Base-by-base conservation (phyloP, 2,113 vertebrate genomes). In the Paracanthobrama guichenoti region DNA sequence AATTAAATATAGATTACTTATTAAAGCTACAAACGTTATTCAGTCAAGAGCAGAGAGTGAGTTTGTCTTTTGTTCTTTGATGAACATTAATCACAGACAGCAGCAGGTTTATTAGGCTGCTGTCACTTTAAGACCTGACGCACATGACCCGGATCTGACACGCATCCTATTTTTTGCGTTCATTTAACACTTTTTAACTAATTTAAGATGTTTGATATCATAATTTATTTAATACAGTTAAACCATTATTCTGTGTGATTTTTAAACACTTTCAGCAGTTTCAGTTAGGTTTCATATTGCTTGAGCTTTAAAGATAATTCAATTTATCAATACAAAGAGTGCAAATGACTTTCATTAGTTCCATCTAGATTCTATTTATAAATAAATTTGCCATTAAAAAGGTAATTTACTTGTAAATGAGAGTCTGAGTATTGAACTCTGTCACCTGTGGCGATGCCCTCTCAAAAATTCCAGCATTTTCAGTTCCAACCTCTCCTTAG, bases 321-420 rank as follows among this genome's bases (percentile, higher is more conserved):
- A 75, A 22, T 75, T 75, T 26, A 75, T 75, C 72, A 75, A 53
- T 75, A 28, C 24, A 28, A 48, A 46, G 72, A 75, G 24, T 31
- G 73, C 48, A 53, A 75, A 53, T 75, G 2, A 28, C 73, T 53
- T 31, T 48, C 73, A 75, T 53, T 75, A 75, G 26, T 75, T 53
- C 48, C 48, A 31, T 75, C 46, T 75, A 75, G 73, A 75, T 50
- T 53, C 28, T 26, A 53, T 75, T 53, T 75, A 50, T 31, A 75
- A 75, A 53, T 75, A 53, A 53, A 75, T 75, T 28, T 75, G 73
- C 46, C 73, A 50, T 75, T 75, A 50, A 75, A 72, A 75, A 75
- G 48, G 73, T 75, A 3, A 50, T 75, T 75, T 28, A 75, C 46
- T 75, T 75, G 73, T 75, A 75, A 75, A 75, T 75, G 73, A 74